Conservation (phyloP, 23 tunicate genomes). For the Aplidium turbinatum region DNA sequence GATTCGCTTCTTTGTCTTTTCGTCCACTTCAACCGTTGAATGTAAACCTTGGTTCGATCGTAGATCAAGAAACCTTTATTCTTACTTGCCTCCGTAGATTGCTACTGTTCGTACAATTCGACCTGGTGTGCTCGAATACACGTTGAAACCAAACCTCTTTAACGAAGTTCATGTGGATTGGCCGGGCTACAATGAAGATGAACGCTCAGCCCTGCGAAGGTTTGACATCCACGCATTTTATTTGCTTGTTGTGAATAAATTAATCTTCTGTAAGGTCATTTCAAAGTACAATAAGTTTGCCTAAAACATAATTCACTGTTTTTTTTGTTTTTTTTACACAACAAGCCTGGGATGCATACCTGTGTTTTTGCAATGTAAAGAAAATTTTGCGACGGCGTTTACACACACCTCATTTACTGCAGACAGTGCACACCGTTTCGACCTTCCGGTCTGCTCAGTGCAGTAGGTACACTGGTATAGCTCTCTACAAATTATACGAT, state of each 20-base stretch:
- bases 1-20: neutral
- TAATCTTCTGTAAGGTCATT: no score
- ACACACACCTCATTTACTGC: no score
- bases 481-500: no score
- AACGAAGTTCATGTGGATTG: slow-evolving; percentile 61
- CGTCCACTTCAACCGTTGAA: neutral
- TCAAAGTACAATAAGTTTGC: no score
- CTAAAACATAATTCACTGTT: no score
- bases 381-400: no score
- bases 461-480: no score
- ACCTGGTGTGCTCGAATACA: slow-evolving; percentile 42
- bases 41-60: neutral
- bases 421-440: no score
- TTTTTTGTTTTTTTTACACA: no score
- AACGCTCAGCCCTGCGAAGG: neutral
- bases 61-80: slow-evolving; percentile 1
- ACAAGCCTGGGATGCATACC: no score
- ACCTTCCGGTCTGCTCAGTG: no score
- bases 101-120: slow-evolving; percentile 42
- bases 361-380: no score
- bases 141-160: slow-evolving; percentile 33
- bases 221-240: neutral
- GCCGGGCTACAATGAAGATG: slow-evolving; percentile 73
- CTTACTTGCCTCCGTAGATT: slow-evolving; percentile 28
- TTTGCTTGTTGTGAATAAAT: neutral